Percentiles rank a stretch among this genome's conserved stretches.
Conservation (phyloP, 2,888 invertebrate genomes). For the Orthosia gracilis region DNA sequence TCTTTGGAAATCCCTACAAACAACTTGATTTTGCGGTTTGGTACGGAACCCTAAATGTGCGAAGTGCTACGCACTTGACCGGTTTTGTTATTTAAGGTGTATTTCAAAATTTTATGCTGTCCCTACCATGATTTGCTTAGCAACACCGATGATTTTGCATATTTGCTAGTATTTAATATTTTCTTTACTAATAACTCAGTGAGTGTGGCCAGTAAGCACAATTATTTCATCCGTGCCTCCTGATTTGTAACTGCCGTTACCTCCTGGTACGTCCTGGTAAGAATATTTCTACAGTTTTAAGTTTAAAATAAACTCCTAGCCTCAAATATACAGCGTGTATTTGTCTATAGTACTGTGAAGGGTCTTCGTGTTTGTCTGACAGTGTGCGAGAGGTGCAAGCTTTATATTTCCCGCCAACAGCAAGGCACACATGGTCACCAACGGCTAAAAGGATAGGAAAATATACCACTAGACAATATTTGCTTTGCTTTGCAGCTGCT, state of each 20-base stretch:
- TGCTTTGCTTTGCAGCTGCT: constrained; percentile 55
- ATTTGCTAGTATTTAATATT: too few relatives aligned
- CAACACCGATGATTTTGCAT: background rate
- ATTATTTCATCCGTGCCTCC: background rate
- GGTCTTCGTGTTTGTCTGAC: constrained; percentile 52
- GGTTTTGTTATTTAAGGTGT: too few relatives aligned
- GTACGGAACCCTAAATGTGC: too few relatives aligned
- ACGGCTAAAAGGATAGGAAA: constrained; percentile 61
- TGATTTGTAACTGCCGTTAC: background rate
- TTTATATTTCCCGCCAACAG: constrained; percentile 55
- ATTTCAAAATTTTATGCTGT: background rate
- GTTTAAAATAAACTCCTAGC: background rate
- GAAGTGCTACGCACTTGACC: too few relatives aligned
- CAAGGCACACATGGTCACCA: constrained; percentile 51
- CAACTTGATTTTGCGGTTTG: too few relatives aligned
- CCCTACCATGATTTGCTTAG: background rate
- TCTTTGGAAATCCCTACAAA: too few relatives aligned
- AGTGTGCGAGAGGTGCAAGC: constrained; percentile 53
- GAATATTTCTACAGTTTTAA: background rate
- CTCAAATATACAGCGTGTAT: constrained; percentile 21
- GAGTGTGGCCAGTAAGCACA: background rate
- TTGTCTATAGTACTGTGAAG: constrained; percentile 46
- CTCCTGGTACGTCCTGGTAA: background rate
- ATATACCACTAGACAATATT: constrained; percentile 62
- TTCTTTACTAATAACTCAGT: too few relatives aligned